Evolutionary conservation across 2,888 invertebrate species (phyloP).

Genomic region (Hymenopus coronatus): DNA sequence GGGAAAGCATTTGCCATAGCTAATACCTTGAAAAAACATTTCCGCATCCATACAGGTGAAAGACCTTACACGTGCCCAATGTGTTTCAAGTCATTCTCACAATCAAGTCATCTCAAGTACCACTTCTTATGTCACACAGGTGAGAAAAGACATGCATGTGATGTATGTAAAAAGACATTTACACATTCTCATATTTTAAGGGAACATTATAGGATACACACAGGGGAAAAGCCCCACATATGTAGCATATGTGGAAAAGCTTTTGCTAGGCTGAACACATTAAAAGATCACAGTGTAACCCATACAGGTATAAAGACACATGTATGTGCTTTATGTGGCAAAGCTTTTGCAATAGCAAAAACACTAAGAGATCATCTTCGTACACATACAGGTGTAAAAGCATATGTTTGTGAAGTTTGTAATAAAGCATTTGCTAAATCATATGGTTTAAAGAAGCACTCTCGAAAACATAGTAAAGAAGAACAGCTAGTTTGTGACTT

Average conservation of each 20-base stretch:
- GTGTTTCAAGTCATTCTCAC: not conserved
- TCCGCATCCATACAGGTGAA: not conserved
- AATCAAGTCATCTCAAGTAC: not conserved
- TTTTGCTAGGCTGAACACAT: not conserved
- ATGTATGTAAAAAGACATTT: not conserved
- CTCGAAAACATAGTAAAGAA: not conserved
- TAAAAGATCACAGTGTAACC: not conserved
- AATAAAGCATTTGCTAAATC: not conserved
- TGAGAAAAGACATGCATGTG: not conserved
- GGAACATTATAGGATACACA: conserved; percentile 6
- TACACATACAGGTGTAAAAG: not conserved
- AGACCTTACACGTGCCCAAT: not conserved
- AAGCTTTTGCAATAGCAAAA: not conserved
- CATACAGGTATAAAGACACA: conserved; percentile 2
- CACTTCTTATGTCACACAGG: conserved; percentile 10
- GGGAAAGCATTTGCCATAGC: not conserved
- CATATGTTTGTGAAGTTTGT: not conserved
- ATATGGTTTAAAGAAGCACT: not conserved
- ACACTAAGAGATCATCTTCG: not conserved
- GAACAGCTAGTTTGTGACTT: not conserved
- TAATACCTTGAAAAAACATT: not conserved
- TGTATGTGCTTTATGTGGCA: not conserved
- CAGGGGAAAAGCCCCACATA: conserved; percentile 13
- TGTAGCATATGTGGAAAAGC: conserved; percentile 6
- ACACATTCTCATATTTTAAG: not conserved